phyloP scores from a whole-genome alignment of 2,113 vertebrate genomes.

The Capra hircus region DNA sequence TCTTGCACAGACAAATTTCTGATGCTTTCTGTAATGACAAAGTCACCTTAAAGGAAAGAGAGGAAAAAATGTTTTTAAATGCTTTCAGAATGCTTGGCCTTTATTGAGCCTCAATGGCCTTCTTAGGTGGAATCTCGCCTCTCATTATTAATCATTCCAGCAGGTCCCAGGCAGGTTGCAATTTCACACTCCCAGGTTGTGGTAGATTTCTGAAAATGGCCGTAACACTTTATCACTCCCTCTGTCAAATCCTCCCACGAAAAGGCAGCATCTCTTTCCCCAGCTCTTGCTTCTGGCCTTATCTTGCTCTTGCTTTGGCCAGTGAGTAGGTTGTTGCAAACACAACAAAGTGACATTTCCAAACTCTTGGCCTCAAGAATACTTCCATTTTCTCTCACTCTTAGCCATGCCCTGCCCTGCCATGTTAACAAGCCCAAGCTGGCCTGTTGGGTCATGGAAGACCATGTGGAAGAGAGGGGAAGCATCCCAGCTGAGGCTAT shows the following conservation, averaged over 20 bases:
- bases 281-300: not conserved
- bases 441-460: not conserved
- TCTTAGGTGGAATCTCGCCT: not conserved
- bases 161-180: not conserved
- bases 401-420: not conserved
- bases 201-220: constrained; percentile 9
- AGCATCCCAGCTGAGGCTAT: not conserved
- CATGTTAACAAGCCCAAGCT: not conserved
- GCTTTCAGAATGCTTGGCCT: not conserved
- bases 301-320: not conserved
- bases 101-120: not conserved
- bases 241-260: not conserved
- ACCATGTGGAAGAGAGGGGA: not conserved
- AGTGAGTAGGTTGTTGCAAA: not conserved
- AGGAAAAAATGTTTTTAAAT: constrained; percentile 32
- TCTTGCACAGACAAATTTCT: not conserved
- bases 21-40: constrained; percentile 39
- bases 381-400: not conserved
- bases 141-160: not conserved
- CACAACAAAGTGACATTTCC: not conserved
- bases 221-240: not conserved
- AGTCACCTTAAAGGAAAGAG: constrained; percentile 17
- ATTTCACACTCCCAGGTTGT: constrained; percentile 4
- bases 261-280: not conserved
- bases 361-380: not conserved